phyloP scores from a whole-genome alignment of 2,113 vertebrate genomes.

The Heterotis niloticus region DNA sequence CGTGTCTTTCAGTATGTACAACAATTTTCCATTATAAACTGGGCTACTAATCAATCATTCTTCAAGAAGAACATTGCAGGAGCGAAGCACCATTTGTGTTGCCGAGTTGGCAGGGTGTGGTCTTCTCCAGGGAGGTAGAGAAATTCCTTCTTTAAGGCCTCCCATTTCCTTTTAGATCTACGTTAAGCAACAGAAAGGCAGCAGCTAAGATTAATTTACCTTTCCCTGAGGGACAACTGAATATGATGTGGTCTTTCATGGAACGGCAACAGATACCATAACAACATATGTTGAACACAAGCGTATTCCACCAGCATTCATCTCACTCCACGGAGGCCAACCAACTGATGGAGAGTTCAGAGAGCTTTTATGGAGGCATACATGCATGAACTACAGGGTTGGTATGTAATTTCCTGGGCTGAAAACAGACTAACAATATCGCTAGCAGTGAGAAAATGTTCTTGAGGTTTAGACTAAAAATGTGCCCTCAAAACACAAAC shows the following conservation, averaged over 20 bases:
- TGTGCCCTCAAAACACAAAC: background rate
- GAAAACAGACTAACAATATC: slow-evolving; percentile 8
- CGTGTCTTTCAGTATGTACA: background rate
- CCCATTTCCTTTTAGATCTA: too few relatives aligned
- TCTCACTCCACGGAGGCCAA: background rate
- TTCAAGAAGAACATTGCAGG: background rate
- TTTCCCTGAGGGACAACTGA: too few relatives aligned
- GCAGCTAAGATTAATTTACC: too few relatives aligned
- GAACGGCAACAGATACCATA: too few relatives aligned
- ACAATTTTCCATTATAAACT: background rate
- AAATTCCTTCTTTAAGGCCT: too few relatives aligned
- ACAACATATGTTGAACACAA: too few relatives aligned
- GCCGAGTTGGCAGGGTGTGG: slow-evolving; percentile 10
- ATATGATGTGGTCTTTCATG: too few relatives aligned
- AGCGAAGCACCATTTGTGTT: background rate
- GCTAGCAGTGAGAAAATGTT: background rate
- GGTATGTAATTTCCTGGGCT: background rate
- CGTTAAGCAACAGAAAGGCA: too few relatives aligned
- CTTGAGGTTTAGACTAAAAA: slow-evolving; percentile 9
- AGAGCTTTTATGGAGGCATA: background rate
- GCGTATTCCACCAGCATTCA: background rate
- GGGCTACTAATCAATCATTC: background rate
- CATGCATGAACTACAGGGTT: background rate
- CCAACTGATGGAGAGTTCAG: background rate
- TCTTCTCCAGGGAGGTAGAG: background rate